Conservation (phyloP, 1,140 invertebrate species). For the Tenebrio molitor region DNA sequence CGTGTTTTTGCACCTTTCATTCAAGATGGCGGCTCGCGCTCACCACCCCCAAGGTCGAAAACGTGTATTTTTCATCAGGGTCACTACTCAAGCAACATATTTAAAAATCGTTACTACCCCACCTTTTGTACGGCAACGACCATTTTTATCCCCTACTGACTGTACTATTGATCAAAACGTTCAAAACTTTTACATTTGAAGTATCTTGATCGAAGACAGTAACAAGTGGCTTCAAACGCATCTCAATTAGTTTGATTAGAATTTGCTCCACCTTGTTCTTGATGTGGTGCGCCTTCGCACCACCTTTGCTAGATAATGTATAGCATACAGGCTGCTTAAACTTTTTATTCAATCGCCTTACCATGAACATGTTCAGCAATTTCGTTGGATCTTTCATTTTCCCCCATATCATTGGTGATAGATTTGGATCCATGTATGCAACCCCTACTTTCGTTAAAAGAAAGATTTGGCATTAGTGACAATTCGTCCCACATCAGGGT, state of each 20-base stretch:
- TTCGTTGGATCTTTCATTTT: neutral
- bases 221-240: neutral
- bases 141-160: too few species aligned
- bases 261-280: neutral
- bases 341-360: neutral
- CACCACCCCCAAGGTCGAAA: too few species aligned
- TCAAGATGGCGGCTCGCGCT: too few species aligned
- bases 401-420: neutral
- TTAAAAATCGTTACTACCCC: too few species aligned
- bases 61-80: too few species aligned
- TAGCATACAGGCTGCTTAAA: neutral
- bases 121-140: too few species aligned
- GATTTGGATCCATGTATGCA: neutral
- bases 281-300: neutral
- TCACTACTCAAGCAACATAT: too few species aligned
- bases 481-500: neutral
- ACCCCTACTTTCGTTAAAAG: neutral
- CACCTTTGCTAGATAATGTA: neutral
- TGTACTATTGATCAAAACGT: slow-evolving; percentile 59
- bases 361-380: neutral
- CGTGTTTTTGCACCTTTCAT: too few species aligned
- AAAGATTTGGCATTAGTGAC: neutral
- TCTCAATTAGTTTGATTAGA: neutral
- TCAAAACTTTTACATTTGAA: neutral
- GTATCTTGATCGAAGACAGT: neutral